These are phyloP conservation scores for Anguilla japonica DNA, from an alignment of 2,113 vertebrate genomes.

Conservation along the genomic window DNA sequence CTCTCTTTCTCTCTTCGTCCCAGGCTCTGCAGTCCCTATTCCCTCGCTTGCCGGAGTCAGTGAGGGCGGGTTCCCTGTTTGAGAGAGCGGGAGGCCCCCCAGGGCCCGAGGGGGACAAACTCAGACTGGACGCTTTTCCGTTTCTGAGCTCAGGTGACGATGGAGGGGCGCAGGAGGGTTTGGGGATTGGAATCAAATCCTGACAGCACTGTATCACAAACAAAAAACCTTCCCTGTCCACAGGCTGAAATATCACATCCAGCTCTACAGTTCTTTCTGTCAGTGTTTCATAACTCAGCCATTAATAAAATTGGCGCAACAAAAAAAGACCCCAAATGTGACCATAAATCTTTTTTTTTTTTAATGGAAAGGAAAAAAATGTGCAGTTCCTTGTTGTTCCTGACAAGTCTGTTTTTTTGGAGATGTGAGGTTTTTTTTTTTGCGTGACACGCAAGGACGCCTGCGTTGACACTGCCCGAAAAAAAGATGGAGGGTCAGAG, in stretches of 20 bases:
- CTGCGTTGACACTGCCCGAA: background rate
- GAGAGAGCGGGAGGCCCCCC: constrained; percentile 68
- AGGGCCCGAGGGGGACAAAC: constrained; percentile 79
- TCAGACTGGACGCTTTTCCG: constrained; percentile 81
- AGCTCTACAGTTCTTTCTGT: too few relatives aligned
- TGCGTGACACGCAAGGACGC: too few relatives aligned
- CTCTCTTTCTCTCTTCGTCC: background rate
- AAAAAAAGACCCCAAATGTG: too few relatives aligned
- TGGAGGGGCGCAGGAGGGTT: background rate
- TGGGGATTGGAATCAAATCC: background rate
- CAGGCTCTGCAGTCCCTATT: constrained; percentile 86
- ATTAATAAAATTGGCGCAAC: too few relatives aligned
- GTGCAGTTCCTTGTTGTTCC: too few relatives aligned
- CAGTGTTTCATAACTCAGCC: too few relatives aligned
- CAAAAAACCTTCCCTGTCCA: too few relatives aligned
- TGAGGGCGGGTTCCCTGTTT: constrained; percentile 72
- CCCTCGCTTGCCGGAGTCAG: constrained; percentile 80
- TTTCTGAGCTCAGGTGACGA: constrained; percentile 81
- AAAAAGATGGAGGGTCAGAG: background rate
- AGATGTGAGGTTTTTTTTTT: too few relatives aligned
- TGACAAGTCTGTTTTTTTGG: too few relatives aligned
- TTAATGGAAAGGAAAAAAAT: too few relatives aligned
- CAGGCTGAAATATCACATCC: too few relatives aligned
- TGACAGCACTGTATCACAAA: background rate
- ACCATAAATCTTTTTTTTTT: too few relatives aligned